Percentiles rank a stretch among this genome's conserved stretches.
These are phyloP conservation scores for Penelope pileata DNA, from an alignment of 2,113 vertebrate species.

Conservation along the genomic window DNA sequence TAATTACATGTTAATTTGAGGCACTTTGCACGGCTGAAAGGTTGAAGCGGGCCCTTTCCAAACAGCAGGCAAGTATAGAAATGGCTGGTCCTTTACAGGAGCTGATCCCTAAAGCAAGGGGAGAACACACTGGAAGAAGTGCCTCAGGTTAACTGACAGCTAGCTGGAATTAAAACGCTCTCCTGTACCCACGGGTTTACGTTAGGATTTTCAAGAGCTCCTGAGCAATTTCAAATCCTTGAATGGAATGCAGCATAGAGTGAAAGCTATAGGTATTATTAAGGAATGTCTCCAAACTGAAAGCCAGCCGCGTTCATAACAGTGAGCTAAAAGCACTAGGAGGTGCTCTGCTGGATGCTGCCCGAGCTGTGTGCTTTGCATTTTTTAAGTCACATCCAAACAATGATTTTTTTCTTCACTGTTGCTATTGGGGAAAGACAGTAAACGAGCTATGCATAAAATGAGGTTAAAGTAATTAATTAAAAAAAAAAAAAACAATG, in stretches of 20 bases:
- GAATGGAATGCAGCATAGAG: slow-evolving; percentile 29
- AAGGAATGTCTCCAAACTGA: slow-evolving; percentile 36
- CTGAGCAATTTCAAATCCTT: slow-evolving; percentile 12
- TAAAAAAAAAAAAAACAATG: not conserved
- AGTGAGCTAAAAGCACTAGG: slow-evolving; percentile 5
- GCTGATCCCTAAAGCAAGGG: not conserved
- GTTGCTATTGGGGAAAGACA: not conserved
- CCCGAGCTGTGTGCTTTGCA: not conserved
- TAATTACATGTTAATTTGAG: not conserved
- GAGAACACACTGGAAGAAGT: not conserved
- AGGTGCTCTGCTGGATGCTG: slow-evolving; percentile 14
- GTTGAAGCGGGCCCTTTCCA: not conserved
- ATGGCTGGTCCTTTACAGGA: not conserved
- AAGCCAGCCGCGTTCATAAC: slow-evolving; percentile 44
- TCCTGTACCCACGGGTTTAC: not conserved
- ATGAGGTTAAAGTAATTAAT: slow-evolving; percentile 27
- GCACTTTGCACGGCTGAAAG: not conserved
- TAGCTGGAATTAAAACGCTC: slow-evolving; percentile 12
- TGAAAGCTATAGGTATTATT: slow-evolving; percentile 35
- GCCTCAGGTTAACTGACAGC: not conserved
- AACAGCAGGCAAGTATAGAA: not conserved
- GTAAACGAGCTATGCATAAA: not conserved
- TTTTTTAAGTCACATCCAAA: not conserved
- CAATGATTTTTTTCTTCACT: not conserved
- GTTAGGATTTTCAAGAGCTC: slow-evolving; percentile 11